Evolutionary conservation across 2,888 invertebrate genomes (phyloP), one percentile per base, ranked within the genome.

Genomic region (Cheilosia pagana): DNA sequence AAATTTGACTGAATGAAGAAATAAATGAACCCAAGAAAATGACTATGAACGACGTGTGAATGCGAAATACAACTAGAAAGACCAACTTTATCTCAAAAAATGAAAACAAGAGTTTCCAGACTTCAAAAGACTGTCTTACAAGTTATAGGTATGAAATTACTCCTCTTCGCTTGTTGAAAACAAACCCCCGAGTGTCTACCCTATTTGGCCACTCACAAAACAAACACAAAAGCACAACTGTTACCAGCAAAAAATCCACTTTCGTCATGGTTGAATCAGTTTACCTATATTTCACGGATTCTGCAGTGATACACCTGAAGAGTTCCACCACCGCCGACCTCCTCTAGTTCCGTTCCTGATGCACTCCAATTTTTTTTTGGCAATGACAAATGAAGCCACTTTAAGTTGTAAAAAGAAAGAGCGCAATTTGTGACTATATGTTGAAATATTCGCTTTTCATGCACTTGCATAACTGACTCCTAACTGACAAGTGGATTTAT

Each of bases 321-420:
- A 19, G 12, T n/a, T 31, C 7, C 60, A 25, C 68, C 43, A 19
- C 19, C 7, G 43, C 41, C 57, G 35, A 35, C 35, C 3, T 12
- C 35, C 35, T 12, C 12, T 12, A 35, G 12, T 35, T 12, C 43
- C 62, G 12, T 35, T 12, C 43, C 62, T 60, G 53, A 76, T 76
- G 68, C 53, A 52, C 35, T 23, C n/a, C 2, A 19, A 16, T 16
- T 21, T 14, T 67, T 67, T 35, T 53, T 63, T 74, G 60, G 68
- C 68, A 76, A 68, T 76, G 76, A 76, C 68, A 76, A 76, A 76
- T 76, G 76, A 62, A 68, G 50, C 31, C 67, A 68, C 68, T 76
- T 68, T 52, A 48, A 43, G 43, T 53, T 52, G 10, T 14, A 45
- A 52, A 59, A 28, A 41, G 19, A 59, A 67, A 59, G 50, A 57